Conservation (phyloP, 1,140 invertebrate genomes). For the Drosophila nasuta region DNA sequence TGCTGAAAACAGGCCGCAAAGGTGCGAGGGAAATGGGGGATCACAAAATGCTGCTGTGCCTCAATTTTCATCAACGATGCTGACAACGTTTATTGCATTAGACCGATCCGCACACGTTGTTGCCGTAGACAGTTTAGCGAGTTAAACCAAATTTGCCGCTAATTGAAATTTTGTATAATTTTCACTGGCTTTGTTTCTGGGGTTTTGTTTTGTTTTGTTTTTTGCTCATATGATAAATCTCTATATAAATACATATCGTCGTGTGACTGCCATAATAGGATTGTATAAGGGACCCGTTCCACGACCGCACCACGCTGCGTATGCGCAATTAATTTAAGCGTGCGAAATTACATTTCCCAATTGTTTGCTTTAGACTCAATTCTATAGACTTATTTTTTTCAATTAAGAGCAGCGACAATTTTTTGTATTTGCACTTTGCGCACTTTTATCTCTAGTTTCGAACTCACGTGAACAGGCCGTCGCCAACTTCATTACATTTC, state of each 20-base stretch:
- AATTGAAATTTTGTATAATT: constrained; percentile 56
- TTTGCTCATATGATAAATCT: constrained; percentile 24
- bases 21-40: constrained; percentile 1
- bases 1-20: background rate
- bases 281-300: constrained; percentile 19
- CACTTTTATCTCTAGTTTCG: constrained; percentile 33
- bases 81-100: constrained; percentile 64
- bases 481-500: constrained; percentile 38
- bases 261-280: constrained; percentile 8
- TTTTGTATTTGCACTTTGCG: constrained; percentile 43
- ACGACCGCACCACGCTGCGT: constrained; percentile 25
- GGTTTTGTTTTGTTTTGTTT: background rate
- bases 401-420: constrained; percentile 37
- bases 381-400: constrained; percentile 39
- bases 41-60: constrained; percentile 6
- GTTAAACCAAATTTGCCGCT: constrained; percentile 73
- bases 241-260: constrained; percentile 15
- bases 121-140: constrained; percentile 66
- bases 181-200: constrained; percentile 44
- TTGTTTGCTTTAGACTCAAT: constrained; percentile 19
- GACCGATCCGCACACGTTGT: constrained; percentile 44
- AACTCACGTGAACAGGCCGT: constrained; percentile 30
- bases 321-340: constrained; percentile 43
- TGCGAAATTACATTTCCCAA: constrained; percentile 26
- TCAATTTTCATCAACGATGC: constrained; percentile 62